Evolutionary conservation across 2,888 invertebrate species (phyloP).

Genomic region (Meteorus colon): DNA sequence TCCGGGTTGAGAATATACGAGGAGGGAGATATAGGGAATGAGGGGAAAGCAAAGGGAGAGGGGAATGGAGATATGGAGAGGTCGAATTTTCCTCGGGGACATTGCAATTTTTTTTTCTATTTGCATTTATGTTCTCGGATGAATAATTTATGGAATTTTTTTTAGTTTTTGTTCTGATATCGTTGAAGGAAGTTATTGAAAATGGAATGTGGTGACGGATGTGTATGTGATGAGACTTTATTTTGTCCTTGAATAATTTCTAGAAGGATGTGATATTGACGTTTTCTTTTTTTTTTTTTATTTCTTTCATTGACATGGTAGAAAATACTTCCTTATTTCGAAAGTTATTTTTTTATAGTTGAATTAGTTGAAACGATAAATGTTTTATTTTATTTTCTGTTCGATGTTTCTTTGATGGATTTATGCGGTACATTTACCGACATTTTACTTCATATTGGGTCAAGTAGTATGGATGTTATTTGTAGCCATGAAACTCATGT

Average conservation of each 20-base stretch:
- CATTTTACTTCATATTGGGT: too few species aligned
- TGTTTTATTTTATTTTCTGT: too few species aligned
- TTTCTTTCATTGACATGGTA: background rate
- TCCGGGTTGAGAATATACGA: background rate
- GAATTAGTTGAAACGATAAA: too few species aligned
- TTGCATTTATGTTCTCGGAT: background rate
- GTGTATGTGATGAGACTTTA: background rate
- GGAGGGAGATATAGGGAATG: background rate
- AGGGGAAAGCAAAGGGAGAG: background rate
- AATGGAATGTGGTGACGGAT: background rate
- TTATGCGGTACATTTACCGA: too few species aligned
- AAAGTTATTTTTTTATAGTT: too few species aligned
- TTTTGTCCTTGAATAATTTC: background rate
- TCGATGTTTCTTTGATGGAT: too few species aligned
- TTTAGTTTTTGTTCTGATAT: background rate
- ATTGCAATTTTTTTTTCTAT: background rate
- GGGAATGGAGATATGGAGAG: background rate
- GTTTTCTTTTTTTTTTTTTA: background rate
- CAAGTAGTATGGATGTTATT: too few species aligned
- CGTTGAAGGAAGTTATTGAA: background rate
- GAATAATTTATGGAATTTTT: slow-evolving; percentile 1
- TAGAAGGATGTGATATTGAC: background rate
- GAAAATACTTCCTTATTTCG: too few species aligned
- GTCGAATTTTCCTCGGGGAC: background rate
- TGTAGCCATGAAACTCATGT: too few species aligned